Evolutionary conservation across 2,113 vertebrate species (phyloP), one percentile per base, ranked within the genome.

Genomic region (Clarias magur): DNA sequence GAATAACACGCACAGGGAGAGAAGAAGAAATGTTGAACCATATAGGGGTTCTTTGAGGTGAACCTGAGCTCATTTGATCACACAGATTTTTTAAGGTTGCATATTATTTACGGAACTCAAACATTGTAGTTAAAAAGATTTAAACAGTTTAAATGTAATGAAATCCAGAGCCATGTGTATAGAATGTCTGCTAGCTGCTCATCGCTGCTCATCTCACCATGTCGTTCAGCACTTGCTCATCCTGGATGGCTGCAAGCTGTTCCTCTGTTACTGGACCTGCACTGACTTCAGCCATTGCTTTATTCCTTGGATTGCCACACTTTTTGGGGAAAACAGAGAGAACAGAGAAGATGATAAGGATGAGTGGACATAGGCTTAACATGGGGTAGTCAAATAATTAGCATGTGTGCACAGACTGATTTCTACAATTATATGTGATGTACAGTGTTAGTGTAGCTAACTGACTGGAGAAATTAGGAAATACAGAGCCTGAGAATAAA

Each of bases 211-310:
- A 42, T 6, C 93, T 93, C 94, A 99, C 98, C 98, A 99, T 98
- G 89, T 97, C 97, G 93, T 98, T 98, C 90, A 99, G 95, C 89
- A 97, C 90, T 2, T 95, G 94, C 90, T 99, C 98, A 70, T 99
- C 97, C 85, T 99, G 96, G 0, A 99, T 96, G 72, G 94, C 92
- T 83, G 92, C 95, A 90, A 99, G 93, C 54, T 96, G 94, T 85
- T 96, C 94, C 0, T 93, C 12, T 0, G 93, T 96, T 87, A 96
- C 56, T 0, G 94, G 93, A 86, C 87, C 92, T 53, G n/a, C 80
- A 68, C 53, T 34, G 63, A 67, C 57, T 19, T 67, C 86, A 62
- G 80, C 68, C 87, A 56, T 65, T 13, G 12, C 27, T 86, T 83
- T 56, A 63, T 57, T 53, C 48, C 76, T 25, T 67, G 53, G 73